These are phyloP conservation scores for Drosophila obscura DNA, from an alignment of 1,140 invertebrate species.

Conservation along the genomic window DNA sequence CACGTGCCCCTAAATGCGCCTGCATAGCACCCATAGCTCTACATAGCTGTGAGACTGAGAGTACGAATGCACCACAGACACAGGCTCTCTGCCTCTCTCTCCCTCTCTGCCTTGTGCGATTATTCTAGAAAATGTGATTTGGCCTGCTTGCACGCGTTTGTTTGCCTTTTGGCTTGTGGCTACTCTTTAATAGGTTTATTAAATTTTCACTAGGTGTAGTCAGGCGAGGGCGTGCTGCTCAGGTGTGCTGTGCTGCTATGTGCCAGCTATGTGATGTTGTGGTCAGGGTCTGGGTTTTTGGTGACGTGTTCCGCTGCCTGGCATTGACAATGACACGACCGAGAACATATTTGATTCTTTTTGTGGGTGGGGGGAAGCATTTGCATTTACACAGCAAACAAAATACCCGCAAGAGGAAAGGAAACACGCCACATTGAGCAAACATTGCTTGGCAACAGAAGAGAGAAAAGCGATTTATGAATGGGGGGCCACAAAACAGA, in stretches of 20 bases:
- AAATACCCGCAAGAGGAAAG: conserved; percentile 4
- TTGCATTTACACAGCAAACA: conserved; percentile 44
- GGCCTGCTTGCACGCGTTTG: conserved; percentile 30
- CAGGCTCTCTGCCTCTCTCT: too few relatives aligned
- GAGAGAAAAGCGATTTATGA: conserved; percentile 47
- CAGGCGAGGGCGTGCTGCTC: conserved; percentile 21
- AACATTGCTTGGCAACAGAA: conserved; percentile 15
- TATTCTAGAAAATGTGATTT: conserved; percentile 30
- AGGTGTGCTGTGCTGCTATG: conserved; percentile 9
- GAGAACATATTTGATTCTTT: conserved; percentile 47
- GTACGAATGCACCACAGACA: not conserved
- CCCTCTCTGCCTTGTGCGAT: conserved; percentile 4
- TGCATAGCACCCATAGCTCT: too few relatives aligned
- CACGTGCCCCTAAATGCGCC: conserved; percentile 41
- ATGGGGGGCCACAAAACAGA: conserved; percentile 15
- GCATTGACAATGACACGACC: conserved; percentile 58
- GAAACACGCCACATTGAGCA: conserved; percentile 49
- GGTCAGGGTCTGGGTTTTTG: conserved; percentile 20
- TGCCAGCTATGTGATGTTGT: not conserved
- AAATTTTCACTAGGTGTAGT: conserved; percentile 57
- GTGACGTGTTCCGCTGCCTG: conserved; percentile 45
- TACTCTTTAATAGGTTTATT: conserved; percentile 56
- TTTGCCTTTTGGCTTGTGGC: conserved; percentile 14
- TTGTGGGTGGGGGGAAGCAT: conserved; percentile 2
- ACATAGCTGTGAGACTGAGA: not conserved